These are phyloP conservation scores for Cyrtonyx montezumae DNA, from an alignment of 2,113 vertebrate species.

Conservation along the genomic window DNA sequence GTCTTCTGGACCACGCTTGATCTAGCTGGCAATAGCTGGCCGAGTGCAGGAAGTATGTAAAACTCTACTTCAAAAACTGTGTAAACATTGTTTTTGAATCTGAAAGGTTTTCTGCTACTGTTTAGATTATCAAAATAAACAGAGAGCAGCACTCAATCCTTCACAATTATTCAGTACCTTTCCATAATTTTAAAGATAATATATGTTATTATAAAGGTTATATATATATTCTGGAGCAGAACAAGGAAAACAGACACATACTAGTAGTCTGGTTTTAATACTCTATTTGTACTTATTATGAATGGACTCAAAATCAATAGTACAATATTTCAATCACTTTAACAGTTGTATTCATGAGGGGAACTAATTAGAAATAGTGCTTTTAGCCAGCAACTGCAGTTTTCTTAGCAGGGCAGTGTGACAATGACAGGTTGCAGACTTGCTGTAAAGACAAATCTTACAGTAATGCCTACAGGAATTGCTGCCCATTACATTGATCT, in stretches of 20 bases:
- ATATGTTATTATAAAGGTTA: not conserved
- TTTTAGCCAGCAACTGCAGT: not conserved
- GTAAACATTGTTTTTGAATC: not conserved
- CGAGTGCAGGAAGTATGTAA: not conserved
- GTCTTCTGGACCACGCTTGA: not conserved
- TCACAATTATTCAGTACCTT: not conserved
- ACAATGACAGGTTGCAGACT: not conserved
- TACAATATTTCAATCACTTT: slow-evolving; percentile 35
- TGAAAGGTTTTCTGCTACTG: not conserved
- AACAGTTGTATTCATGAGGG: not conserved
- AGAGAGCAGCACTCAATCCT: not conserved
- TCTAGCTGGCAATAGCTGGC: not conserved
- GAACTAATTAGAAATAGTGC: slow-evolving; percentile 13
- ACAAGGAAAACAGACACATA: not conserved
- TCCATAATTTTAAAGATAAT: not conserved
- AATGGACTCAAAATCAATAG: slow-evolving; percentile 1
- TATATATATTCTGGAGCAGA: not conserved
- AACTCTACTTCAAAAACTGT: not conserved
- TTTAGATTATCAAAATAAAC: not conserved
- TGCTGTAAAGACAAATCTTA: not conserved
- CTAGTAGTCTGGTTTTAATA: not conserved
- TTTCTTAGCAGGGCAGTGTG: not conserved
- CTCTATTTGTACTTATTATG: not conserved
- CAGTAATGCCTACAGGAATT: not conserved
- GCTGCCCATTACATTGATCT: not conserved